Conservation (phyloP, 2,888 invertebrate species). For the Idaea dimidiata region DNA sequence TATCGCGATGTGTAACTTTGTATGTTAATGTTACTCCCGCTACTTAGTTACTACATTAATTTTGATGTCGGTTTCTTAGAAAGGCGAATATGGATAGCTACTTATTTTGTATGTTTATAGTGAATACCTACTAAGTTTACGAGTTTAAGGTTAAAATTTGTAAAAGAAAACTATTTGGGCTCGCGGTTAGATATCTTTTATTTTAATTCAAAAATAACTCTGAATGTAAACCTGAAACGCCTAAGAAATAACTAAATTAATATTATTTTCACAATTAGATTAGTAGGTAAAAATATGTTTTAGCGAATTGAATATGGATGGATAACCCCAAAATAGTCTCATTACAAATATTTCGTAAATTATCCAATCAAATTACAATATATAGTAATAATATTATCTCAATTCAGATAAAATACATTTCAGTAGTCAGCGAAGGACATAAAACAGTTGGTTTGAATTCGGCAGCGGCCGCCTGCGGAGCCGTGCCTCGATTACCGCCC, state of each 20-base stretch:
- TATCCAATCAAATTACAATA: background rate
- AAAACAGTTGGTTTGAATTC: slow-evolving; percentile 54
- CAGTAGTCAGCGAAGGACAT: slow-evolving; percentile 43
- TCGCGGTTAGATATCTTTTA: no score
- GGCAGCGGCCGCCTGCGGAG: slow-evolving; percentile 66
- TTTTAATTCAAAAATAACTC: no score
- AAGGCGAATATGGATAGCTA: slow-evolving; percentile 24
- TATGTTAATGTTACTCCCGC: background rate
- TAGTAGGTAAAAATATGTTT: no score
- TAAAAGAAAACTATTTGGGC: background rate
- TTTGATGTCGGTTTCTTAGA: background rate
- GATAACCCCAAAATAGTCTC: background rate
- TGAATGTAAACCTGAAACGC: no score
- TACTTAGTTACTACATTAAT: background rate
- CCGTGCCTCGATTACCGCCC: slow-evolving; percentile 48
- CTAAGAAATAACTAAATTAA: no score
- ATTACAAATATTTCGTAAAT: slow-evolving; percentile 11
- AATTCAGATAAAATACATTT: slow-evolving; percentile 10
- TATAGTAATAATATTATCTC: background rate
- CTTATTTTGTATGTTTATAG: background rate
- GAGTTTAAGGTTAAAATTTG: background rate
- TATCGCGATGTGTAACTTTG: slow-evolving; percentile 8
- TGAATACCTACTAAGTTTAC: background rate
- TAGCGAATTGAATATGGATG: background rate
- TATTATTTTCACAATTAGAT: no score